Evolutionary conservation across 2,888 invertebrate genomes (phyloP).

Genomic region (Watsonalla binaria): DNA sequence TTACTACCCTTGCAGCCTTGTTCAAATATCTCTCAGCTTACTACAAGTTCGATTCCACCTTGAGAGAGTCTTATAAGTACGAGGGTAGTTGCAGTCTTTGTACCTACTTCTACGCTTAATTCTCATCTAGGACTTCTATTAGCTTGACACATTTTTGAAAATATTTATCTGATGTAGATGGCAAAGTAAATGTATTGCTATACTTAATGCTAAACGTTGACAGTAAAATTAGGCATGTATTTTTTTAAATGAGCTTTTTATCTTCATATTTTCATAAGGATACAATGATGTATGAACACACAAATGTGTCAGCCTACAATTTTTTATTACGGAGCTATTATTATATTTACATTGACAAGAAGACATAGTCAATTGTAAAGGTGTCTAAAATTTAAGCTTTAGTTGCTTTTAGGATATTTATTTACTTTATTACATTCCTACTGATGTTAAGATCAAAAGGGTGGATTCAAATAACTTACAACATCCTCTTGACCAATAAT

Average conservation of each 20-base stretch:
- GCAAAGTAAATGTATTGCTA: slow-evolving; percentile 6
- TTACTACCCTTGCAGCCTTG: no score
- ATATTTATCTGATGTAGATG: background rate
- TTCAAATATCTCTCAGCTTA: no score
- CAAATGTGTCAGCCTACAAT: slow-evolving; percentile 14
- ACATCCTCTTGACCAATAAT: background rate
- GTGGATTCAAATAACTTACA: background rate
- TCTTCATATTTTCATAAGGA: slow-evolving; percentile 22
- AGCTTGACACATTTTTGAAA: background rate
- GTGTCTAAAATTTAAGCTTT: slow-evolving; percentile 20
- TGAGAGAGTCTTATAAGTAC: no score
- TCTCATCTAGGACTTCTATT: slow-evolving; percentile 18
- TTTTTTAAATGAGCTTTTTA: slow-evolving; percentile 29
- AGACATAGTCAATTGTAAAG: slow-evolving; percentile 37
- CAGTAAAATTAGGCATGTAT: slow-evolving; percentile 23
- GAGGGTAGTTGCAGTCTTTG: no score
- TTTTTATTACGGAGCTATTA: background rate
- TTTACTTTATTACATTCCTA: background rate
- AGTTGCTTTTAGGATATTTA: background rate
- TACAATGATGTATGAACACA: slow-evolving; percentile 5
- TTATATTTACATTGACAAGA: background rate
- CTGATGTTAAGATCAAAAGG: background rate
- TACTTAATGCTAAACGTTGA: slow-evolving; percentile 5
- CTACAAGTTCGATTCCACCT: no score
- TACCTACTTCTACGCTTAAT: slow-evolving; percentile 4